Evolutionary conservation across 2,888 invertebrate species (phyloP), one percentile per base, ranked within the genome.

Genomic region (Priapulus caudatus): DNA sequence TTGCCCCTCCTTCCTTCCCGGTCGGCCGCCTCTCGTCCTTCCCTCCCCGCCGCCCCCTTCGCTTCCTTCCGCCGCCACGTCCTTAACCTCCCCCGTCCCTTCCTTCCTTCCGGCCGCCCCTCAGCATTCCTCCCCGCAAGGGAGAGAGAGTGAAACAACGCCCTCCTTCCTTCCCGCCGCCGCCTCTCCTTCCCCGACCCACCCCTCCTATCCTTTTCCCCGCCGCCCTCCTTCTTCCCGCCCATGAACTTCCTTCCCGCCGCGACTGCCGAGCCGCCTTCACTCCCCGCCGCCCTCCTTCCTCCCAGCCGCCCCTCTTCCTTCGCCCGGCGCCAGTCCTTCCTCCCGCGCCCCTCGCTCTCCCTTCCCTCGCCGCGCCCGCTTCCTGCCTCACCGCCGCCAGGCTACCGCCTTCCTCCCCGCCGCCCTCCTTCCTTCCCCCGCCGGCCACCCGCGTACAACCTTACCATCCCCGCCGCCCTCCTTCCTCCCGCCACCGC

Each of bases 121-220:
- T n/a, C n/a, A n/a, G n/a, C n/a, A n/a, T n/a, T n/a, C n/a, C n/a
- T n/a, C n/a, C n/a, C 3, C 16, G 33, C 49, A 47, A 47, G 10
- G 10, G 10, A 16, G 45, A 10, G n/a, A 19, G 5, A 45, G 19
- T 10, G 19, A n/a, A 45, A 45, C 45, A 45, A 45, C 45, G n/a
- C n/a, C 45, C 19, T 16, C 45, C 19, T 10, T 19, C 19, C n/a
- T 16, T 45, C n/a, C 45, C 16, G 16, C 16, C 16, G 19, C 49
- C 4, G 3, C 44, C 20, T 4, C 44, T 44, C 4, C 48, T 46
- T n/a, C 10, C 45, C n/a, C 49, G 2, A 20, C 44, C 16, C 24
- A 24, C 24, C 15, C n/a, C 5, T 16, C 19, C 48, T 47, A 20
- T 47, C 48, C 33, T 5, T 47, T 33, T 47, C 48, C 33, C 48